Conservation (phyloP, 53 echinoderm and acorn worm species). For the Zoroaster sp. region DNA sequence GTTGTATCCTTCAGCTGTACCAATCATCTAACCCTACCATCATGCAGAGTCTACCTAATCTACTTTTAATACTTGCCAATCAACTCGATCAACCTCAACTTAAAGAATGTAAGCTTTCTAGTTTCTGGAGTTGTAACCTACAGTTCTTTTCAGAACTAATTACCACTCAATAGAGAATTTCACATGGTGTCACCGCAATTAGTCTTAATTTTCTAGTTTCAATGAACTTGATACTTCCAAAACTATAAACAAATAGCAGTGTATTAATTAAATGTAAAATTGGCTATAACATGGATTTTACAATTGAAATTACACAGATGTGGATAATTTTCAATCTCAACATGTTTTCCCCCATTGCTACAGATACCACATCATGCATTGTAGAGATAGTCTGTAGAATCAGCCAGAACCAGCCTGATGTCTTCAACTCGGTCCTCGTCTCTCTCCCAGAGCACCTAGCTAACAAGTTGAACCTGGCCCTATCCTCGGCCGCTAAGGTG, state of each 20-base stretch:
- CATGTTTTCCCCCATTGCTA: neutral
- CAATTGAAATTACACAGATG: neutral
- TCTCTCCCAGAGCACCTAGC: constrained; percentile 59
- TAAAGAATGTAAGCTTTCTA: constrained; percentile 78
- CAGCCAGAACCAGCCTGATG: constrained; percentile 51
- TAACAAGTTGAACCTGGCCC: constrained; percentile 10
- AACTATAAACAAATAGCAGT: no score
- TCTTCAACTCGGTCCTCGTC: constrained; percentile 35
- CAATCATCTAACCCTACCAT: constrained; percentile 66
- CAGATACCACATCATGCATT: constrained; percentile 22
- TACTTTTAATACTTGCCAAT: constrained; percentile 76
- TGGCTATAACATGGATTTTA: no score
- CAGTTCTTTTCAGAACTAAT: no score
- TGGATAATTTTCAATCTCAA: neutral
- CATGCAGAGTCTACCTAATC: constrained; percentile 68
- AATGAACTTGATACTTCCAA: no score
- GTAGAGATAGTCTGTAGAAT: constrained; percentile 37
- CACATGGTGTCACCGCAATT: no score
- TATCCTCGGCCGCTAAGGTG: constrained; percentile 10
- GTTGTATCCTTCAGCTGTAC: constrained; percentile 79
- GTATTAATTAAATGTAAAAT: no score
- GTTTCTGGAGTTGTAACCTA: no score
- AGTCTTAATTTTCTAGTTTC: no score
- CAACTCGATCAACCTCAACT: constrained; percentile 66
- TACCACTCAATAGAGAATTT: no score